A percentile compares a stretch with the other conserved stretches of the same genome.
Evolutionary conservation across 2,888 invertebrate species (phyloP).

Genomic region (Troides oblongomaculatus): DNA sequence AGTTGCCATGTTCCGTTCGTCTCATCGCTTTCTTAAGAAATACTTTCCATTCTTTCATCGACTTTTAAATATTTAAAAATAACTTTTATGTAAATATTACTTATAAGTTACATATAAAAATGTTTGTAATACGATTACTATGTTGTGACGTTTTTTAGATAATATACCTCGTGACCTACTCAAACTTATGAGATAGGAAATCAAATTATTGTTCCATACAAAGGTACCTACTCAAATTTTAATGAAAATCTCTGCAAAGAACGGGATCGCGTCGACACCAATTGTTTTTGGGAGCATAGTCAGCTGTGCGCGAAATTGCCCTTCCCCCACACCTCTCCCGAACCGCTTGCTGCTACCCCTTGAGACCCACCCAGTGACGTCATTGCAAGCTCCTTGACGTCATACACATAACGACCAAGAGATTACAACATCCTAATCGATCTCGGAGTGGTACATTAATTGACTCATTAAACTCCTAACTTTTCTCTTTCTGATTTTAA

Average conservation of each 20-base stretch:
- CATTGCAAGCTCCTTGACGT: slow-evolving; percentile 66
- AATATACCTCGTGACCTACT: neutral
- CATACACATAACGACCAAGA: slow-evolving; percentile 58
- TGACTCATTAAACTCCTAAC: neutral
- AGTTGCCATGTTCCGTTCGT: neutral
- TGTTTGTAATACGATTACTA: neutral
- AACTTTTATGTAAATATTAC: too few relatives aligned
- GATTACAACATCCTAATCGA: slow-evolving; percentile 66
- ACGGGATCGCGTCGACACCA: slow-evolving; percentile 37
- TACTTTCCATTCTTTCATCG: neutral
- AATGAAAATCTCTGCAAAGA: slow-evolving; percentile 31
- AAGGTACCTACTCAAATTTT: slow-evolving; percentile 23
- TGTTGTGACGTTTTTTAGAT: neutral
- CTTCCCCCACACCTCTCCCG: slow-evolving; percentile 46
- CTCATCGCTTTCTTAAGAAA: neutral
- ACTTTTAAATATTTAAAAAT: too few relatives aligned
- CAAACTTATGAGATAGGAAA: neutral
- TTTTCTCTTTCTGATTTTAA: neutral
- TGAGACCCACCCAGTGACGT: slow-evolving; percentile 61
- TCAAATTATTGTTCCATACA: neutral
- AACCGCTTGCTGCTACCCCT: slow-evolving; percentile 43
- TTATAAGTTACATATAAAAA: too few relatives aligned
- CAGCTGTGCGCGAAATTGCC: slow-evolving; percentile 72
- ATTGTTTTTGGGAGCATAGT: slow-evolving; percentile 58
- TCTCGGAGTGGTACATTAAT: slow-evolving; percentile 42